A percentile compares a stretch with the other conserved stretches of the same genome.
phyloP scores from a whole-genome alignment of 2,888 invertebrate species.

The Apamea anceps region DNA sequence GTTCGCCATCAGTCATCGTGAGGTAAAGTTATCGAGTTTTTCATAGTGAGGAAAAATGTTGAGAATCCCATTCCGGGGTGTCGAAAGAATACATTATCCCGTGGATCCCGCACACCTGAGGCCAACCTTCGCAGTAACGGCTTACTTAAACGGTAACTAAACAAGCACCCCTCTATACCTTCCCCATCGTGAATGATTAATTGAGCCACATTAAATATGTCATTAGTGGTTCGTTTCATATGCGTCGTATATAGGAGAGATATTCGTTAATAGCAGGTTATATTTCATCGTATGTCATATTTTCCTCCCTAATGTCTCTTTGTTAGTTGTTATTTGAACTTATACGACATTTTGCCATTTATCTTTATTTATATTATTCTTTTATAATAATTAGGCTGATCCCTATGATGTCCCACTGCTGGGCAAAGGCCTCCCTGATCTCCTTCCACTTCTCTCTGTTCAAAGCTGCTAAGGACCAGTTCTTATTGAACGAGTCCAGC shows the following conservation, averaged over 20 bases:
- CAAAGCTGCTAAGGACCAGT: too few relatives aligned
- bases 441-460: too few relatives aligned
- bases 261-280: slow-evolving; percentile 50
- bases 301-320: slow-evolving; percentile 41
- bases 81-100: slow-evolving; percentile 74
- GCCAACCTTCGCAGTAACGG: slow-evolving; percentile 59
- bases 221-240: slow-evolving; percentile 46
- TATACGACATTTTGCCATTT: slow-evolving; percentile 14
- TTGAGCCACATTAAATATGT: slow-evolving; percentile 46
- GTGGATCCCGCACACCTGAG: slow-evolving; percentile 63
- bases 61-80: slow-evolving; percentile 48
- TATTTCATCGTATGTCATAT: slow-evolving; percentile 50
- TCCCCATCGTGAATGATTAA: slow-evolving; percentile 60
- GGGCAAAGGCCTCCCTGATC: too few relatives aligned
- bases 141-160: slow-evolving; percentile 53
- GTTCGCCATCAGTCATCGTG: slow-evolving; percentile 60
- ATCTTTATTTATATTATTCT: neutral
- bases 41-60: slow-evolving; percentile 46
- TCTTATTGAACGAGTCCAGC: too few relatives aligned
- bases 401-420: too few relatives aligned
- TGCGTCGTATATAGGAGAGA: slow-evolving; percentile 28
- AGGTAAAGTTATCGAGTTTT: slow-evolving; percentile 57
- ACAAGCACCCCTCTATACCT: slow-evolving; percentile 41
- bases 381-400: too few relatives aligned
- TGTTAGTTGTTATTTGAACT: slow-evolving; percentile 56